These are phyloP conservation scores for Athalia cordata DNA, from an alignment of 2,888 invertebrate genomes.

Conservation along the genomic window DNA sequence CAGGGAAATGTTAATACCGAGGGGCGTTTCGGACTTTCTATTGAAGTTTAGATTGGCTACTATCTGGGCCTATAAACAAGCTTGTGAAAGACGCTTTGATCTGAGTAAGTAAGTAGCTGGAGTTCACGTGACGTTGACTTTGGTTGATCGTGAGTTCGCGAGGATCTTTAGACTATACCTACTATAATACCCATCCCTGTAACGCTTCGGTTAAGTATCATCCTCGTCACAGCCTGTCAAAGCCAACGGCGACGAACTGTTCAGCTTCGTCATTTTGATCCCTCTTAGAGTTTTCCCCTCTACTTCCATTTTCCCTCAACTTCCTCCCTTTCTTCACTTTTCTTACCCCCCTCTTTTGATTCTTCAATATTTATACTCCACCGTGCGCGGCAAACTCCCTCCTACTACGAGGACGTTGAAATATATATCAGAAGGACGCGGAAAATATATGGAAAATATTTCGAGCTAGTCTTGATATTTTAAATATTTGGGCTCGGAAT, in stretches of 20 bases:
- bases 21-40: slow-evolving; percentile 31
- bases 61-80: neutral
- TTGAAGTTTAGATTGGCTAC: slow-evolving; percentile 41
- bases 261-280: slow-evolving; percentile 16
- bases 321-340: neutral
- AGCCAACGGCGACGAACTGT: slow-evolving; percentile 5
- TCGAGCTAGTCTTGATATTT: no score
- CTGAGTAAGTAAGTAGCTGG: slow-evolving; percentile 5
- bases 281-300: neutral
- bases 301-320: neutral
- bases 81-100: slow-evolving; percentile 35
- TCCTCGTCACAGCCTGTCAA: slow-evolving; percentile 8
- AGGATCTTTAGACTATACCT: slow-evolving; percentile 14
- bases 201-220: slow-evolving; percentile 22
- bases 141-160: neutral
- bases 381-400: neutral
- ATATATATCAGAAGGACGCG: neutral
- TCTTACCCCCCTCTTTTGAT: neutral
- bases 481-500: no score
- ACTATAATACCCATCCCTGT: no score
- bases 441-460: neutral
- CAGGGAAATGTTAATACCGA: neutral
- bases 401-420: neutral
- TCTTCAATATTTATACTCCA: slow-evolving; percentile 14
- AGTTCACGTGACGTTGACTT: slow-evolving; percentile 9